These are phyloP conservation scores for Cenopis cana DNA, from an alignment of 2,888 invertebrate species.

Conservation along the genomic window DNA sequence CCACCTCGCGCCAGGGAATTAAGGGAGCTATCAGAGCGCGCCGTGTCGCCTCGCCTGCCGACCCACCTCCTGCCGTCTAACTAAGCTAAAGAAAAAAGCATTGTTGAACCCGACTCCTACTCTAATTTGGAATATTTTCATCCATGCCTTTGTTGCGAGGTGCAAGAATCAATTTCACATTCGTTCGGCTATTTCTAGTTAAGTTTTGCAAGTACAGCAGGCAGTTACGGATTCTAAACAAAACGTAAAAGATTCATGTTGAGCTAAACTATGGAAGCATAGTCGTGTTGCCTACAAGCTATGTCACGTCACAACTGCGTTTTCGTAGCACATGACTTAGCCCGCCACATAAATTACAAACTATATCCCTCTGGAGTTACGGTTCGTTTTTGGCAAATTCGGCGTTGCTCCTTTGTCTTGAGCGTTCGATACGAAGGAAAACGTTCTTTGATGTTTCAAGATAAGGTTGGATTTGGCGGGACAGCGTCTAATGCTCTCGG, in stretches of 20 bases:
- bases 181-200: not conserved
- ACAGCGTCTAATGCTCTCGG: slow-evolving; percentile 74
- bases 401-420: slow-evolving; percentile 80
- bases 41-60: slow-evolving; percentile 43
- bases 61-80: slow-evolving; percentile 36
- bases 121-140: slow-evolving; percentile 34
- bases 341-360: slow-evolving; percentile 78
- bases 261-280: slow-evolving; percentile 47
- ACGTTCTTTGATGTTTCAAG: slow-evolving; percentile 59
- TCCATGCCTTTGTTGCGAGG: slow-evolving; percentile 20
- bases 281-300: slow-evolving; percentile 58
- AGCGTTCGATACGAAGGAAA: slow-evolving; percentile 54
- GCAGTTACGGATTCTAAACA: not conserved
- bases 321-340: slow-evolving; percentile 76
- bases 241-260: slow-evolving; percentile 42
- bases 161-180: slow-evolving; percentile 9
- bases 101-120: slow-evolving; percentile 27
- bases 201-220: not conserved
- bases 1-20: slow-evolving; percentile 78
- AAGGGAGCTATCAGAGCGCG: slow-evolving; percentile 59
- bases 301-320: slow-evolving; percentile 76
- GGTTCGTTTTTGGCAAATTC: slow-evolving; percentile 82
- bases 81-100: slow-evolving; percentile 40
- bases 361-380: slow-evolving; percentile 82
- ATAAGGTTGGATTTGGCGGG: slow-evolving; percentile 64